phyloP scores from a whole-genome alignment of 2,888 invertebrate genomes.

The Euzophera pinguis region DNA sequence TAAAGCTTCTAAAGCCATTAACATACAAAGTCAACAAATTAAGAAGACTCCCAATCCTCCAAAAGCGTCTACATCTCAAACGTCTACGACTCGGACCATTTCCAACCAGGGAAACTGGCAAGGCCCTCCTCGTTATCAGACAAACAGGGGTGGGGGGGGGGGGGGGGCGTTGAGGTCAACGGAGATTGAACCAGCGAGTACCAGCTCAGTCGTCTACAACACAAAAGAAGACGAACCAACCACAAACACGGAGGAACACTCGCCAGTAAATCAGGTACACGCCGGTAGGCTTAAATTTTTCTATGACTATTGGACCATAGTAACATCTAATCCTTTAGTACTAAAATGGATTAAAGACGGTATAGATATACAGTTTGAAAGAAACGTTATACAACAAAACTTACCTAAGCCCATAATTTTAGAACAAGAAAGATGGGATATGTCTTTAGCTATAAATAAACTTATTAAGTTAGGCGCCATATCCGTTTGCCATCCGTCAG shows the following conservation, averaged over 20 bases:
- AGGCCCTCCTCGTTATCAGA: not conserved
- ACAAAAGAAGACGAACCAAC: too few species aligned
- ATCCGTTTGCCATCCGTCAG: not conserved
- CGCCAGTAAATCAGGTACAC: not conserved
- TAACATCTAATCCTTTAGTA: not conserved
- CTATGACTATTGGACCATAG: not conserved
- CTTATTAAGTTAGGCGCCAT: conserved; percentile 7
- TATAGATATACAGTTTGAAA: not conserved
- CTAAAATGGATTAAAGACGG: not conserved
- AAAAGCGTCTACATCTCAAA: too few species aligned
- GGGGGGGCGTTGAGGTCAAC: not conserved
- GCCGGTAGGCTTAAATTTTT: not conserved
- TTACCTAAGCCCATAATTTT: not conserved
- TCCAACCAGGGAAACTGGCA: not conserved
- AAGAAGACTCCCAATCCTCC: not conserved
- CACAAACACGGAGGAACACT: too few species aligned
- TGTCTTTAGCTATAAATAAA: not conserved
- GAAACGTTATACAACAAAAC: not conserved
- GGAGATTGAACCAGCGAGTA: not conserved
- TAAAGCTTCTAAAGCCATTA: not conserved
- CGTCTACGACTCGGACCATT: not conserved
- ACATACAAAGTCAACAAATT: not conserved
- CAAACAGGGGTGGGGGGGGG: not conserved
- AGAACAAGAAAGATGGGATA: not conserved
- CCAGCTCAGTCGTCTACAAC: not conserved